phyloP scores from a whole-genome alignment of 2,113 vertebrate genomes.

The Saccopteryx leptura region DNA sequence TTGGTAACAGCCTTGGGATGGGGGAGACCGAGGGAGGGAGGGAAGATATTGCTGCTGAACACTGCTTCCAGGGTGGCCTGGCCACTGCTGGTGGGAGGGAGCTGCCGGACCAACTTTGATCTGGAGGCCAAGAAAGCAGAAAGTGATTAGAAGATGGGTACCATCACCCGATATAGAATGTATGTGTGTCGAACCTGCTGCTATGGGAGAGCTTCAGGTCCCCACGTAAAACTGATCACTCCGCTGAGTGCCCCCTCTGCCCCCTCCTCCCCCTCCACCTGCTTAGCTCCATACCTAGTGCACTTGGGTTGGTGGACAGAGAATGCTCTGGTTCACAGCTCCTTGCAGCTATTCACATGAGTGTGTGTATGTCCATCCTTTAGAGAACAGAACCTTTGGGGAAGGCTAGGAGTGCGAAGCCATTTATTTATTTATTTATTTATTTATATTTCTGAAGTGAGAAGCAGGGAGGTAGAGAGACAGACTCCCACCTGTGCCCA shows the following conservation, averaged over 20 bases:
- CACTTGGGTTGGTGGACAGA: neutral
- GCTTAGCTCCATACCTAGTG: neutral
- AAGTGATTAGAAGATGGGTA: neutral
- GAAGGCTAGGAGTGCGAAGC: neutral
- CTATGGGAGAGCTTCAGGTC: neutral
- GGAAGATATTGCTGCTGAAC: neutral
- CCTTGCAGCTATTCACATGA: neutral
- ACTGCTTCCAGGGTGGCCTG: neutral
- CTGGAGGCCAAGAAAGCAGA: neutral
- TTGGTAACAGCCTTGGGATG: constrained; percentile 57
- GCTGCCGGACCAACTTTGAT: neutral
- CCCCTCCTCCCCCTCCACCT: neutral
- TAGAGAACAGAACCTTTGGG: neutral
- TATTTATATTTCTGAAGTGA: no score
- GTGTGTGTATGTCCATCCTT: neutral
- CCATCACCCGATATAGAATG: neutral
- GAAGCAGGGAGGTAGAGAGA: no score
- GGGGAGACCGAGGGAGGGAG: neutral
- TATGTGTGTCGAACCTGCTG: neutral
- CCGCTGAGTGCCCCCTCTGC: neutral
- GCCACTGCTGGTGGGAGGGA: neutral
- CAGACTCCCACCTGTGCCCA: no score
- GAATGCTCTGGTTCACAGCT: neutral
- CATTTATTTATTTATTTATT: neutral
- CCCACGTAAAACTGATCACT: neutral